Conservation (phyloP, 2,113 vertebrate genomes). For the Ptychochromis oligacanthus region DNA sequence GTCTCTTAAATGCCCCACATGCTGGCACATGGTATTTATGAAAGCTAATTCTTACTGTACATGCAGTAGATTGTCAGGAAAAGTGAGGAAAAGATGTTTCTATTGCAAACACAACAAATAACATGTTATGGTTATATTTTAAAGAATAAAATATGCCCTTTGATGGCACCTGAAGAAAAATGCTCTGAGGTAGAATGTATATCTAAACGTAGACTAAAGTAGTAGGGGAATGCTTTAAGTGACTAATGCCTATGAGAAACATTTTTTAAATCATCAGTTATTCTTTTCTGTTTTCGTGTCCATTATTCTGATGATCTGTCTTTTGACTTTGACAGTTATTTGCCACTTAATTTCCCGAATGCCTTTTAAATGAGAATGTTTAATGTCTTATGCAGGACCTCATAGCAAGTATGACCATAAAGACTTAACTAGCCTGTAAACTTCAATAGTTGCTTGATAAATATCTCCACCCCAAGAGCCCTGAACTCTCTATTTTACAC, state of each 20-base stretch:
- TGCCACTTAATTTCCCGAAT: background rate
- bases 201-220: background rate
- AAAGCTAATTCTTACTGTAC: background rate
- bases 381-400: background rate
- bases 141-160: background rate
- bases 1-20: background rate
- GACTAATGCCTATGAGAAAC: background rate
- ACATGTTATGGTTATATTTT: background rate
- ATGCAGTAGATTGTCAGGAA: background rate
- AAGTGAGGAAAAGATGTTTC: background rate
- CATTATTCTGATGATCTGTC: background rate
- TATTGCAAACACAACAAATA: background rate
- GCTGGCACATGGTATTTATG: background rate
- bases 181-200: background rate
- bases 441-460: constrained; percentile 12
- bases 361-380: background rate
- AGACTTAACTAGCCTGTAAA: constrained; percentile 11
- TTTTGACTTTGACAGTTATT: background rate
- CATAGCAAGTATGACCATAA: background rate
- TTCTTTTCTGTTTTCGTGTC: background rate
- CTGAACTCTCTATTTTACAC: constrained; percentile 33
- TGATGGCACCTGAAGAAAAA: background rate
- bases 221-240: background rate
- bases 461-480: constrained; percentile 30
- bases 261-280: background rate